A percentile compares a stretch with the other conserved stretches of the same genome.
These are phyloP conservation scores for Dallia pectoralis DNA, from an alignment of 2,797 vertebrate species.

Conservation along the genomic window DNA sequence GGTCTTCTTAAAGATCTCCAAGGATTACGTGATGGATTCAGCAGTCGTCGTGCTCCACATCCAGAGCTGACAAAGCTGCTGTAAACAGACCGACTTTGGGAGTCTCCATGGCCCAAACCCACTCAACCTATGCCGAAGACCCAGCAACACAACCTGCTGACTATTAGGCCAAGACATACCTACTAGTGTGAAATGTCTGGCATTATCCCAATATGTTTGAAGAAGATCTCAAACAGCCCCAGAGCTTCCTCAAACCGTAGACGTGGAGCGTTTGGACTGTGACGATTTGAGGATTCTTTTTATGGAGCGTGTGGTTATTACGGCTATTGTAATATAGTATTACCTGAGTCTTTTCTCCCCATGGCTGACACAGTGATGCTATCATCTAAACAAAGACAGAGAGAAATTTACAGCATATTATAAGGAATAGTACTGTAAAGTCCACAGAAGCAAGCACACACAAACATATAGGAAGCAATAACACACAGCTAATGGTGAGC, in stretches of 20 bases:
- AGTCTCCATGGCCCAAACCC: background rate
- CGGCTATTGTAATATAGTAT: slow-evolving; percentile 61
- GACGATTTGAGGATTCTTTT: slow-evolving; percentile 32
- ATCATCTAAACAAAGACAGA: slow-evolving; percentile 93
- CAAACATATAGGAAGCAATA: slow-evolving; percentile 56
- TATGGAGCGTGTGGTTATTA: slow-evolving; percentile 16
- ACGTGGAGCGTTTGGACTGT: slow-evolving; percentile 17
- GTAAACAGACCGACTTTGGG: background rate
- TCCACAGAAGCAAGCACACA: slow-evolving; percentile 52
- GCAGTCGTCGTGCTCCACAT: slow-evolving; percentile 13
- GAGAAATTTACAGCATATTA: slow-evolving; percentile 80
- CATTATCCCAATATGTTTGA: slow-evolving; percentile 36
- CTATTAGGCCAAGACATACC: background rate
- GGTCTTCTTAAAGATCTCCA: slow-evolving; percentile 23
- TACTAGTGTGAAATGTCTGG: background rate
- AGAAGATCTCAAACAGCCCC: slow-evolving; percentile 41
- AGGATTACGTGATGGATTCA: background rate
- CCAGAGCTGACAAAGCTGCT: background rate
- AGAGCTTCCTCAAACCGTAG: slow-evolving; percentile 26
- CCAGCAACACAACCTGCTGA: background rate
- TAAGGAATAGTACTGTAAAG: slow-evolving; percentile 76
- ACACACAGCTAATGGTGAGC: slow-evolving; percentile 19
- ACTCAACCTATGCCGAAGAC: background rate
- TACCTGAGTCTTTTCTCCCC: slow-evolving; percentile 99
- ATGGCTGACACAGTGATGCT: slow-evolving; percentile 81